Percentiles rank a stretch among this genome's conserved stretches.
These are phyloP conservation scores for Notolepis coatsorum DNA, from an alignment of 2,797 vertebrate genomes.

Conservation along the genomic window DNA sequence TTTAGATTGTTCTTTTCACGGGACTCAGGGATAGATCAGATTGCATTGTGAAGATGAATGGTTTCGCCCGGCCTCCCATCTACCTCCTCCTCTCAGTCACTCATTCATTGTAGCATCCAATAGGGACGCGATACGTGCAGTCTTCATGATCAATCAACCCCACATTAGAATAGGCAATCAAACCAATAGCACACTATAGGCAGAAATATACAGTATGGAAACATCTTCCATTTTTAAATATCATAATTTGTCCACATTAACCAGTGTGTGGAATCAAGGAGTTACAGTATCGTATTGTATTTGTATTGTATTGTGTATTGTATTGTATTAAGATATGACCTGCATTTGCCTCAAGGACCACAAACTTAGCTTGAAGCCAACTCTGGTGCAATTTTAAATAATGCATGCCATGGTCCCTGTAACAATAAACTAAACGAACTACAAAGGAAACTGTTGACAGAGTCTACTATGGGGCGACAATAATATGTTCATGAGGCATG, in stretches of 20 bases:
- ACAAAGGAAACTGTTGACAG: too few species aligned
- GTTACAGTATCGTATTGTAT: too few species aligned
- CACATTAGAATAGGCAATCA: not conserved
- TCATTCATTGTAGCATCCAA: constrained; percentile 58
- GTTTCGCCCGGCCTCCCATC: constrained; percentile 65
- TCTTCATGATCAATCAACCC: constrained; percentile 28
- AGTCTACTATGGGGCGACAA: too few species aligned
- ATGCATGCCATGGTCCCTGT: too few species aligned
- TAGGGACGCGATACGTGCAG: constrained; percentile 62
- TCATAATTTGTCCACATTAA: not conserved
- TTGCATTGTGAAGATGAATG: constrained; percentile 44
- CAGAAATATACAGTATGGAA: not conserved
- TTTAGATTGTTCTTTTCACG: not conserved
- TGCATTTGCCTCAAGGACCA: too few species aligned
- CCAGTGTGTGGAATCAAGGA: too few species aligned
- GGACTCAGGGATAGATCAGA: not conserved
- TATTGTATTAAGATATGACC: too few species aligned
- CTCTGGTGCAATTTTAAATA: too few species aligned
- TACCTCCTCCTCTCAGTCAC: constrained; percentile 27
- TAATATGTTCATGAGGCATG: too few species aligned
- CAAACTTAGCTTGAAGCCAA: too few species aligned
- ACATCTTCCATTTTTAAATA: not conserved
- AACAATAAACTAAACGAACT: too few species aligned
- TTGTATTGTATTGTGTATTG: too few species aligned
- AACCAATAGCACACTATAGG: not conserved